Evolutionary conservation across 1,140 invertebrate species (phyloP).

Genomic region (Globodera rostochiensis): DNA sequence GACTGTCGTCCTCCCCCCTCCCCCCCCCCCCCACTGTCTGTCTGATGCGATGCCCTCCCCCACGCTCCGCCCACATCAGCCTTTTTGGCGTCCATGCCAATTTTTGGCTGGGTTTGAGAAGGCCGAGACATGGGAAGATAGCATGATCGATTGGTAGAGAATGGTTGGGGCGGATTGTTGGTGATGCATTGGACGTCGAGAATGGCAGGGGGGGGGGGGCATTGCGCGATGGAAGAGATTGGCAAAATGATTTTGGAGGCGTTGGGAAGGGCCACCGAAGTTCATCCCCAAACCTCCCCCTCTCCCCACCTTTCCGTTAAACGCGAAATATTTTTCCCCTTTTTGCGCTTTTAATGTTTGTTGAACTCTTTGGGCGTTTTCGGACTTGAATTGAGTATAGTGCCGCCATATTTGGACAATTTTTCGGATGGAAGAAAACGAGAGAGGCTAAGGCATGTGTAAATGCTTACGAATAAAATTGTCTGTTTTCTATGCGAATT

Average conservation of each 20-base stretch:
- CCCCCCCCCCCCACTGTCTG: background rate
- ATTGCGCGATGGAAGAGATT: background rate
- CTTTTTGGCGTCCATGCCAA: conserved; percentile 17
- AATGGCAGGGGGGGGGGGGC: background rate
- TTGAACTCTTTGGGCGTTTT: too few species aligned
- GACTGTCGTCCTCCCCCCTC: background rate
- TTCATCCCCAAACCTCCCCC: too few species aligned
- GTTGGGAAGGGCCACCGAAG: too few species aligned
- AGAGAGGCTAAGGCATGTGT: too few species aligned
- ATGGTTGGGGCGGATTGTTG: too few species aligned
- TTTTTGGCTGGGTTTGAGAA: conserved; percentile 5
- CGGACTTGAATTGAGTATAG: too few species aligned
- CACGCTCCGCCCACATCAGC: background rate
- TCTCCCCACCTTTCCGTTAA: background rate
- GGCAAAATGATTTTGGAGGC: too few species aligned
- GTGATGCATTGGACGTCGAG: background rate
- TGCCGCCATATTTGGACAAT: too few species aligned
- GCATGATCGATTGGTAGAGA: background rate
- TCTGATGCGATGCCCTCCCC: background rate
- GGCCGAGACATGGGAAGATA: background rate
- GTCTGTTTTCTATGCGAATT: too few species aligned
- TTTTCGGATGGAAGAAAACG: too few species aligned
- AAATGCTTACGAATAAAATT: too few species aligned
- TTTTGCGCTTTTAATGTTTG: too few species aligned
- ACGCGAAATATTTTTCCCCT: background rate